Base-by-base conservation (phyloP, 2,113 vertebrate genomes). In the Epinephelus cyanopodus region DNA sequence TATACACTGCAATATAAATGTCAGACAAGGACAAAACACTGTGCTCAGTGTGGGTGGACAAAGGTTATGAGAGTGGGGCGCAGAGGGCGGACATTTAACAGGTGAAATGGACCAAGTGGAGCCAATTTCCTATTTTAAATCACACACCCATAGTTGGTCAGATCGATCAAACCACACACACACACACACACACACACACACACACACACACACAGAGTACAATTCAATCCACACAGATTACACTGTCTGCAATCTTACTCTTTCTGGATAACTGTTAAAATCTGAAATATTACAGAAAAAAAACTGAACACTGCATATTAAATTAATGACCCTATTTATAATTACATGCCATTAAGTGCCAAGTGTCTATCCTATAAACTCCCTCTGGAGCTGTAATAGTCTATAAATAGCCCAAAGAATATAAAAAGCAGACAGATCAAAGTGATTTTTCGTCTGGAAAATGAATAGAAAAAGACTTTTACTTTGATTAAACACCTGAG, bases 91-190 rank as follows among this genome's bases (percentile, higher is more conserved):
- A 80, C 67, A 80, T 84, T 78, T 74, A 64, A 81, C 79, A 79
- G 79, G 81, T 90, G 74, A 62, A 77, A 90, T 65, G 54, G 74
- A 62, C 33, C 58, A 79, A 63, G 53, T 81, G 86, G 85, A 80
- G 84, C 60, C 87, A 74, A 74, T 87, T 76, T 83, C 3, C 65
- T 27, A n/a, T 65, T 77, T 57, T 23, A 80, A 82, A 37, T 70
- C 82, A 69, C 64, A 85, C 61, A 71, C 19, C 33, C 64, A 27
- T 37, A 78, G 75, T 42, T 77, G 57, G 53, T 1, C 29, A 14
- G 17, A 80, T 84, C 63, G 67, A 90, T 79, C 52, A 53, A 60
- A 64, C 37, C 74, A 57, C 29, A 39, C 60, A 73, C 39, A 37
- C 23, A 21, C 29, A 29, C 56, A 29, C 42, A 50, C n/a, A n/a